Evolutionary conservation across 2,113 vertebrate species (phyloP), one percentile per base, ranked within the genome.

Genomic region (Crotalus tigris): DNA sequence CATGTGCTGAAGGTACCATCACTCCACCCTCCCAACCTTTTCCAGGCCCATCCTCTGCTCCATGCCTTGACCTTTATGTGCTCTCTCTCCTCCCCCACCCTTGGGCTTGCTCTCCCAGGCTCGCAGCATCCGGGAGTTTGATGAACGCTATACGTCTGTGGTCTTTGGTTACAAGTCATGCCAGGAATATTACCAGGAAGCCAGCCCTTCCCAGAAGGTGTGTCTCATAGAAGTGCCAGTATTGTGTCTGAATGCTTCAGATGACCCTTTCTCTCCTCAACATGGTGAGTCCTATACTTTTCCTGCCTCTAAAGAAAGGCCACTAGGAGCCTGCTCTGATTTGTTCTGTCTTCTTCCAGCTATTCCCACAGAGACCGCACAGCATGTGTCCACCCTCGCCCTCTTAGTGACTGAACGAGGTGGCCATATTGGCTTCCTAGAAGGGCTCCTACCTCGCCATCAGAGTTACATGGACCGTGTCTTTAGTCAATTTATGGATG

Each of bases 371-470:
- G 93, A 97, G 8, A 44, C 95, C 1, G 97, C 97, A 2, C 96
- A 96, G 91, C 59, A 39, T 0, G 96, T 97, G 44, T 96, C 98
- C 1, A 96, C 97, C 0, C 97, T 98, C 0, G 98, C 98, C 0
- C 96, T 98, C 87, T 87, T 98, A 94, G 59, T 98, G 93, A 98
- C 98, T 0, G 94, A 97, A 0, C 97, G 95, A 0, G 98, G 98
- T 0, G 98, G 98, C 29, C 98, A 99, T 97, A 97, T 98, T 0
- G 98, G 98, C 89, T 99, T 98, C 96, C 94, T 98, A 95, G 97
- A 99, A 92, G 98, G 98, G 4, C 85, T 98, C 90, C 96, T 98
- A 54, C 98, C 98, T 0, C 94, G 92, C 2, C 96, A 97, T 0
- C 96, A 97, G 87, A 95, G 64, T 85, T 98, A 97, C 95, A 98